Percentiles rank a stretch among this genome's conserved stretches.
phyloP scores from a whole-genome alignment of 1,140 invertebrate species.

The Meloidogyne floridensis region DNA sequence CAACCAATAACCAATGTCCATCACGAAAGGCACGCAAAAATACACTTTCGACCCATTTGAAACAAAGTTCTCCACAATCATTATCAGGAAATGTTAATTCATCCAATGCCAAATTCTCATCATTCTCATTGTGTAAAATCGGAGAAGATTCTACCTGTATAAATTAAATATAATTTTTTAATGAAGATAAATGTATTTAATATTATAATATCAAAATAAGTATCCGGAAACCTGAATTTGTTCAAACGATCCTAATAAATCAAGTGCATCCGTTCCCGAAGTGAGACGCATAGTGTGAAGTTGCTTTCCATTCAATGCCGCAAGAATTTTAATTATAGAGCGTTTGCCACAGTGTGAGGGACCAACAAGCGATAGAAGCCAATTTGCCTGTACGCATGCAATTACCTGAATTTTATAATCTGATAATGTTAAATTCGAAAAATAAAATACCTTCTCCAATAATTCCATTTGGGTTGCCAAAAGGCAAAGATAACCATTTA shows the following conservation, averaged over 20 bases:
- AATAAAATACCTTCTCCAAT: constrained; percentile 71
- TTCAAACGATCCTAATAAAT: constrained; percentile 92
- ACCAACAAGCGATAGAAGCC: constrained; percentile 87
- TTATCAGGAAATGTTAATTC: neutral
- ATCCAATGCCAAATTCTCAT: constrained; percentile 19
- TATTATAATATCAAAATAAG: too few relatives aligned
- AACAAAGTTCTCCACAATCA: constrained; percentile 66
- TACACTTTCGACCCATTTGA: constrained; percentile 95
- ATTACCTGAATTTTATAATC: constrained; percentile 68
- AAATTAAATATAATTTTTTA: too few relatives aligned
- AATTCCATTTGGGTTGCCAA: constrained; percentile 73
- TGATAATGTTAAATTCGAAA: neutral
- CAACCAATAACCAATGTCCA: constrained; percentile 87
- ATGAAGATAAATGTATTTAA: neutral
- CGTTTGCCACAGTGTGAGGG: constrained; percentile 80
- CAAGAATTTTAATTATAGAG: constrained; percentile 77
- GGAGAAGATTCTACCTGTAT: neutral
- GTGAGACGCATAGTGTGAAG: constrained; percentile 81
- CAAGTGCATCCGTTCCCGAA: constrained; percentile 89
- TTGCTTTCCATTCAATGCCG: constrained; percentile 76
- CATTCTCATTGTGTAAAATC: neutral
- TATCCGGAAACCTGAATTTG: constrained; percentile 73
- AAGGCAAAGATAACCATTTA: constrained; percentile 58
- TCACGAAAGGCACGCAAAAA: constrained; percentile 83
- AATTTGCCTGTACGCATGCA: constrained; percentile 83